A percentile compares a stretch with the other conserved stretches of the same genome.
Evolutionary conservation across 2,113 vertebrate genomes (phyloP).

Genomic region (Acinonyx jubatus): DNA sequence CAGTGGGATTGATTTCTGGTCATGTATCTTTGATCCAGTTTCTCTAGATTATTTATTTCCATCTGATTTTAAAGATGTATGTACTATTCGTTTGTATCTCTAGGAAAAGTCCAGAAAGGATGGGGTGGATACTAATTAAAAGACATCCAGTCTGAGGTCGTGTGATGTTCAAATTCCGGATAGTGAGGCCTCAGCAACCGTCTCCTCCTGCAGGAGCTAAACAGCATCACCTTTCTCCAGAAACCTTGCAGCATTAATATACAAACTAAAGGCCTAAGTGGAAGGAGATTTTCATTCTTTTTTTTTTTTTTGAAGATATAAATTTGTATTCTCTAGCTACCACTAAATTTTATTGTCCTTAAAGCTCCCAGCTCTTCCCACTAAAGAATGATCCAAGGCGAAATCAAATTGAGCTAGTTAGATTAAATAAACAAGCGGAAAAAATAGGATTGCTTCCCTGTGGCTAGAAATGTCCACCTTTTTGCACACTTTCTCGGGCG

Average conservation of each 20-base stretch:
- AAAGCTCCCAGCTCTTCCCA: background rate
- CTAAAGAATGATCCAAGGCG: slow-evolving; percentile 1
- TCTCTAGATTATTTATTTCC: background rate
- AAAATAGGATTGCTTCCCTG: background rate
- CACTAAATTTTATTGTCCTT: background rate
- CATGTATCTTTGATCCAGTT: background rate
- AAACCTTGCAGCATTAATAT: background rate
- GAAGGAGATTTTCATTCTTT: background rate
- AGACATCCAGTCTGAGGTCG: background rate
- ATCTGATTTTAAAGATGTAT: background rate
- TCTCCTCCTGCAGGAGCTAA: background rate
- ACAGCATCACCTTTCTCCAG: background rate
- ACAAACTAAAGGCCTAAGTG: background rate
- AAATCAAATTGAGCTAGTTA: slow-evolving; percentile 51
- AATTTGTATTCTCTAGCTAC: background rate
- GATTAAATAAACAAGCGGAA: slow-evolving; percentile 25
- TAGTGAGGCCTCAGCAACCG: background rate
- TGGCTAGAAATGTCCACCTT: background rate
- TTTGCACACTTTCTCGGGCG: background rate
- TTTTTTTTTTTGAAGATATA: background rate
- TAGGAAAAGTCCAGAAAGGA: background rate
- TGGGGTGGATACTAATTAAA: background rate
- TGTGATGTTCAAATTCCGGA: too few species aligned
- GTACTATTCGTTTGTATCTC: background rate
- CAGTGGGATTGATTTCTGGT: background rate